Percentiles rank a stretch among this genome's conserved stretches.
Conservation (phyloP, 2,797 vertebrate species). For the Eleutherodactylus coqui region DNA sequence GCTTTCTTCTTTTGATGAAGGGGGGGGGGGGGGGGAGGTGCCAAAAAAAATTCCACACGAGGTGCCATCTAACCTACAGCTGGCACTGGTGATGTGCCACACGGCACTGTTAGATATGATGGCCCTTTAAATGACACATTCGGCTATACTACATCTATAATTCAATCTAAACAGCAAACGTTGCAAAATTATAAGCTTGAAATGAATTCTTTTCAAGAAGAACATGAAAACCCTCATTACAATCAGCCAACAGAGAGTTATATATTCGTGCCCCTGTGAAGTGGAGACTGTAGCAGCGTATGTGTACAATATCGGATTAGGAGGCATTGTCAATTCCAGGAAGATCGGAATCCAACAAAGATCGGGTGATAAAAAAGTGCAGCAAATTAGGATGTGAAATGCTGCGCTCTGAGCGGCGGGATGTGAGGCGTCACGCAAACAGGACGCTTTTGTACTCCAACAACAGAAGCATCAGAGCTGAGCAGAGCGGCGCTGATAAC, state of each 20-base stretch:
- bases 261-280: not conserved
- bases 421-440: not conserved
- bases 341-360: constrained; percentile 16
- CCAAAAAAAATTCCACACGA: too few species aligned
- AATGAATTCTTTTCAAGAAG: not conserved
- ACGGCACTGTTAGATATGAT: too few species aligned
- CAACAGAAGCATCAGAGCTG: not conserved
- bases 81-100: too few species aligned
- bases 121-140: not conserved
- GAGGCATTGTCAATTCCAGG: not conserved
- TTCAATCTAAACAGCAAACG: not conserved
- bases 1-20: too few species aligned
- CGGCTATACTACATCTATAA: not conserved
- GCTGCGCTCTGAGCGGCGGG: not conserved
- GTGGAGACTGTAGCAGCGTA: not conserved
- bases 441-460: not conserved
- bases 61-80: too few species aligned
- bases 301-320: constrained; percentile 9
- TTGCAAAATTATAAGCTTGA: not conserved
- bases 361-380: not conserved
- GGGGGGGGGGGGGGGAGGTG: too few species aligned
- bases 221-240: not conserved
- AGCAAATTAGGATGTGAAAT: not conserved
- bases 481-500: not conserved
- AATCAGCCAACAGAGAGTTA: not conserved